Percentiles rank a stretch among this genome's conserved stretches.
These are phyloP conservation scores for Microdon myrmicae DNA, from an alignment of 2,888 invertebrate genomes.

Conservation along the genomic window DNA sequence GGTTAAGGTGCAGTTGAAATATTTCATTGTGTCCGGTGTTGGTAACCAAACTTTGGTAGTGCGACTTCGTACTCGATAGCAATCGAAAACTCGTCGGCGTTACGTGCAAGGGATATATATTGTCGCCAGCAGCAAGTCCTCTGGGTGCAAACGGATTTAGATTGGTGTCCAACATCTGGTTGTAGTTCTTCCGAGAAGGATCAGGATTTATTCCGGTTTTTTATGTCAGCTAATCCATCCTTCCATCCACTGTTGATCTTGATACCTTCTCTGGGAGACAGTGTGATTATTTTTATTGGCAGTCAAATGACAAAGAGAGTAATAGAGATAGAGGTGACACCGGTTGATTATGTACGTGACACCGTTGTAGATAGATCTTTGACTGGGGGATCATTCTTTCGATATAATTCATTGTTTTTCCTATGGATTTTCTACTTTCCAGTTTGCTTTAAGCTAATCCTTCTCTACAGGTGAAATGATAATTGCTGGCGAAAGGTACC, in stretches of 20 bases:
- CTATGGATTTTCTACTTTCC: conserved; percentile 15
- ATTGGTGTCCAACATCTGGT: conserved; percentile 24
- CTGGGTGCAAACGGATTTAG: conserved; percentile 30
- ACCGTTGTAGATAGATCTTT: conserved; percentile 32
- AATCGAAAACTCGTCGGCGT: conserved; percentile 33
- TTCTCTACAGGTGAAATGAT: conserved; percentile 84
- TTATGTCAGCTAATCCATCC: no score
- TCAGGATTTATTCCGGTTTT: no score
- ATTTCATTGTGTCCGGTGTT: conserved; percentile 27
- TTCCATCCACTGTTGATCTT: conserved; percentile 34
- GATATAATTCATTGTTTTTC: conserved; percentile 30
- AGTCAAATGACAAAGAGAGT: conserved; percentile 50
- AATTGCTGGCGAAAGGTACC: conserved; percentile 86
- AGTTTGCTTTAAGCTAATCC: background rate
- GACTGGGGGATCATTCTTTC: no score
- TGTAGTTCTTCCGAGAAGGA: conserved; percentile 11
- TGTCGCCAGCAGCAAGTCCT: conserved; percentile 31
- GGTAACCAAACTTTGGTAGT: conserved; percentile 14
- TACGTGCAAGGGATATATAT: conserved; percentile 44
- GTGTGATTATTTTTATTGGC: conserved; percentile 52
- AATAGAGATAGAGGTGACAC: conserved; percentile 52
- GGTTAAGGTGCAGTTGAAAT: conserved; percentile 30
- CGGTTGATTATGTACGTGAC: conserved; percentile 50
- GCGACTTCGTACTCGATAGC: no score
- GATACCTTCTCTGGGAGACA: conserved; percentile 29